phyloP scores from a whole-genome alignment of 2,113 vertebrate species.

The Anser brachyrhynchus region DNA sequence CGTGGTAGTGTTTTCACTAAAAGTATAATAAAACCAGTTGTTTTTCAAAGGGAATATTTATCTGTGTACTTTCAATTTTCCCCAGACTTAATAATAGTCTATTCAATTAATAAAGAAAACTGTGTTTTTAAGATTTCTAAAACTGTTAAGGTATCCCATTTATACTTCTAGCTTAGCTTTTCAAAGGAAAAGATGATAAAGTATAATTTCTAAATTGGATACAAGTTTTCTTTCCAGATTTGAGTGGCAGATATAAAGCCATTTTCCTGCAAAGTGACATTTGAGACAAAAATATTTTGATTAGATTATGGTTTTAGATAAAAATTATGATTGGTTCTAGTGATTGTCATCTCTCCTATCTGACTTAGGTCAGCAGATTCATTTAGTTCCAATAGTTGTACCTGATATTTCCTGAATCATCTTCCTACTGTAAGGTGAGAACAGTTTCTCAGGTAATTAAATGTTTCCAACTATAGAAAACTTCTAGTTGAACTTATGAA shows the following conservation, averaged over 20 bases:
- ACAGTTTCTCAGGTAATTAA: background rate
- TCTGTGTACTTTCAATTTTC: background rate
- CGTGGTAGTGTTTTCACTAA: background rate
- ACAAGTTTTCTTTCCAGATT: background rate
- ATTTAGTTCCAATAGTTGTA: background rate
- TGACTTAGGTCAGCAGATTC: background rate
- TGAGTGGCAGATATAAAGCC: background rate
- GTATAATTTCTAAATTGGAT: background rate
- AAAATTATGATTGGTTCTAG: background rate
- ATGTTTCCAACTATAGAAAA: background rate
- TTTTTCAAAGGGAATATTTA: background rate
- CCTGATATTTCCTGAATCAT: background rate
- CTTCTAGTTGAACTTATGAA: background rate
- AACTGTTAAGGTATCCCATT: background rate
- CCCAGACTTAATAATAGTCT: background rate
- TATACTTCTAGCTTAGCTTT: background rate
- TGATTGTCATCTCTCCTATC: background rate
- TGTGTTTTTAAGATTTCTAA: background rate
- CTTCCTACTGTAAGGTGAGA: background rate
- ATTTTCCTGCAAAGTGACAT: background rate
- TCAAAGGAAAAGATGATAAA: background rate
- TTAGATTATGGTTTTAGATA: background rate
- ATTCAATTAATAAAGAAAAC: background rate
- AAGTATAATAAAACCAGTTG: background rate
- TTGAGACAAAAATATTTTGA: background rate